Evolutionary conservation across 2,888 invertebrate genomes (phyloP).

Genomic region (Linnaemya tessellans): DNA sequence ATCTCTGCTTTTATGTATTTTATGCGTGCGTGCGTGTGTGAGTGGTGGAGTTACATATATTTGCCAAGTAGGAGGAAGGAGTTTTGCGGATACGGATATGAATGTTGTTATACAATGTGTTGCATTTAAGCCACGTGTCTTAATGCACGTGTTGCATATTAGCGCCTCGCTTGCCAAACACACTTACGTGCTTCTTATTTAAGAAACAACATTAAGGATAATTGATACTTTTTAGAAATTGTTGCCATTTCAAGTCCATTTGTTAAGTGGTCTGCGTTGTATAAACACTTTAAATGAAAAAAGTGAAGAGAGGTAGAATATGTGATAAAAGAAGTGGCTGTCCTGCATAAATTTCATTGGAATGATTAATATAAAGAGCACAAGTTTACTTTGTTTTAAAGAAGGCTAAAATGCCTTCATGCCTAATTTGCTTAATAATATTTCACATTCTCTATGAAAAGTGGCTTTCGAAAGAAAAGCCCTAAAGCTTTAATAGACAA

Average conservation of each 20-base stretch:
- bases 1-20: slow-evolving; percentile 6
- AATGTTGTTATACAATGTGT: slow-evolving; percentile 56
- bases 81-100: slow-evolving; percentile 41
- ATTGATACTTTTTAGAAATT: slow-evolving; percentile 52
- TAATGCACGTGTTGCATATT: slow-evolving; percentile 73
- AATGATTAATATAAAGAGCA: not conserved
- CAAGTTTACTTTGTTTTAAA: not conserved
- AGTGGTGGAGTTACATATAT: not conserved
- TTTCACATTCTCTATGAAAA: not conserved
- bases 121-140: slow-evolving; percentile 71
- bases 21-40: not conserved
- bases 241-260: slow-evolving; percentile 20
- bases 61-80: not conserved
- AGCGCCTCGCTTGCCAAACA: slow-evolving; percentile 51
- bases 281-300: not conserved
- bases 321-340: not conserved
- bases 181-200: slow-evolving; percentile 45
- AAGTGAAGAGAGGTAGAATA: not conserved
- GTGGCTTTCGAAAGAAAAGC: not conserved
- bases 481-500: not conserved
- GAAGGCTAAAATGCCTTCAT: not conserved
- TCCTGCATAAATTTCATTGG: not conserved
- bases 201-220: slow-evolving; percentile 55
- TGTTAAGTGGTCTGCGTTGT: slow-evolving; percentile 52
- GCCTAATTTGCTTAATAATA: not conserved